A percentile compares a stretch with the other conserved stretches of the same genome.
phyloP scores from a whole-genome alignment of 2,888 invertebrate genomes.

The Hypomecis atomaria region DNA sequence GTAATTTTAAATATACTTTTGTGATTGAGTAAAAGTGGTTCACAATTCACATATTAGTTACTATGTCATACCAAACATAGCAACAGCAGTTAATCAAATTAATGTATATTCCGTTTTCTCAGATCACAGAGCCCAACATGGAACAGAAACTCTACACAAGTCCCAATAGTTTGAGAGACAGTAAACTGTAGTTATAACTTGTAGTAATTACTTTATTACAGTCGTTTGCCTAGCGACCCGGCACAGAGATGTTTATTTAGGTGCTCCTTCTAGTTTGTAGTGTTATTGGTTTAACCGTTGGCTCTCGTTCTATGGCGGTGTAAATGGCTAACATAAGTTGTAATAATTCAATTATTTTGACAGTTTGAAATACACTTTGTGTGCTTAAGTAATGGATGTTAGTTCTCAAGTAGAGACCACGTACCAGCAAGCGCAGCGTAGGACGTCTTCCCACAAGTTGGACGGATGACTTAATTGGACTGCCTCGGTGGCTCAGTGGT shows the following conservation, averaged over 20 bases:
- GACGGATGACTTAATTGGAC: too few species aligned
- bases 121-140: slow-evolving; percentile 3
- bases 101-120: background rate
- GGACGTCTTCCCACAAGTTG: too few species aligned
- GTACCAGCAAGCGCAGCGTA: too few species aligned
- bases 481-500: too few species aligned
- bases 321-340: slow-evolving; percentile 13
- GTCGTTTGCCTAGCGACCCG: slow-evolving; percentile 31
- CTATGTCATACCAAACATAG: too few species aligned
- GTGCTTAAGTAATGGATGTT: background rate
- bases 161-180: slow-evolving; percentile 27
- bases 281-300: slow-evolving; percentile 27
- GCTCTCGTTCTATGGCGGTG: slow-evolving; percentile 20
- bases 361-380: background rate
- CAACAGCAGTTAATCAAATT: background rate
- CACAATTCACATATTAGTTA: too few species aligned
- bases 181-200: slow-evolving; percentile 33
- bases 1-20: too few species aligned
- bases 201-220: slow-evolving; percentile 35
- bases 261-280: slow-evolving; percentile 26
- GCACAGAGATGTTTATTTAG: slow-evolving; percentile 34
- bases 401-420: background rate
- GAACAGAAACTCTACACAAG: background rate
- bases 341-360: slow-evolving; percentile 19
- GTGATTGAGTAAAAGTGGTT: too few species aligned